Conservation (phyloP, 1,140 invertebrate species). For the Zophobas morio region DNA sequence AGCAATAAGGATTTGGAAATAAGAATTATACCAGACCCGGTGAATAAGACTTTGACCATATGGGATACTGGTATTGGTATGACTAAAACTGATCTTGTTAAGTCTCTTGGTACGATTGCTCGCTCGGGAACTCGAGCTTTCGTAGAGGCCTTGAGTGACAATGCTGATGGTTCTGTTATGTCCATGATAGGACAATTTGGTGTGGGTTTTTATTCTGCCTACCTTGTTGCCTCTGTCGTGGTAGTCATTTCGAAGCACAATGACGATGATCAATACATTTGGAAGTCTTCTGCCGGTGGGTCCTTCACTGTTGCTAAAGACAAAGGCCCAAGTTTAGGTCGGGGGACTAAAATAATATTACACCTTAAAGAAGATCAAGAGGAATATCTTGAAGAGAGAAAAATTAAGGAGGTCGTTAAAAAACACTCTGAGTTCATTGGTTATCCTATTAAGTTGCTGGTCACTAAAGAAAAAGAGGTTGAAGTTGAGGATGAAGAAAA, state of each 20-base stretch:
- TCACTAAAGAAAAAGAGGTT: constrained; percentile 96
- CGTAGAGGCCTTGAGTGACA: constrained; percentile 95
- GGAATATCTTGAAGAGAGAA: constrained; percentile 93
- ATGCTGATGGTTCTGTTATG: constrained; percentile 95
- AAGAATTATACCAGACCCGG: constrained; percentile 92
- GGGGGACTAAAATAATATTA: constrained; percentile 92
- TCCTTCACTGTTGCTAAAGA: constrained; percentile 89
- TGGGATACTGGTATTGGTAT: constrained; percentile 96
- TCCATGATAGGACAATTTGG: constrained; percentile 98
- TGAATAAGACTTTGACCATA: constrained; percentile 89
- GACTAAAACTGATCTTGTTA: constrained; percentile 96
- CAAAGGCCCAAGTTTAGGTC: constrained; percentile 81
- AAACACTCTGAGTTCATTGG: constrained; percentile 99
- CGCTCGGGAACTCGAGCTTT: constrained; percentile 97
- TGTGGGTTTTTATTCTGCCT: constrained; percentile 98
- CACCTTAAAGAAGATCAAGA: constrained; percentile 93
- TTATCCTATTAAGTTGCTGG: constrained; percentile 96
- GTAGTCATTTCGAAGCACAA: constrained; percentile 96
- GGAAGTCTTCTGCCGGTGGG: constrained; percentile 95
- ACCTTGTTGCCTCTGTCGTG: constrained; percentile 95
- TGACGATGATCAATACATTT: constrained; percentile 94
- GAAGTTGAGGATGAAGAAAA: constrained; percentile 92
- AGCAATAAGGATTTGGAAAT: constrained; percentile 91
- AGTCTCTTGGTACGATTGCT: constrained; percentile 96
- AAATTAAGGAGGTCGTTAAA: constrained; percentile 97